Conservation (phyloP, 2,797 vertebrate species). For the Poeciliopsis gracilis region DNA sequence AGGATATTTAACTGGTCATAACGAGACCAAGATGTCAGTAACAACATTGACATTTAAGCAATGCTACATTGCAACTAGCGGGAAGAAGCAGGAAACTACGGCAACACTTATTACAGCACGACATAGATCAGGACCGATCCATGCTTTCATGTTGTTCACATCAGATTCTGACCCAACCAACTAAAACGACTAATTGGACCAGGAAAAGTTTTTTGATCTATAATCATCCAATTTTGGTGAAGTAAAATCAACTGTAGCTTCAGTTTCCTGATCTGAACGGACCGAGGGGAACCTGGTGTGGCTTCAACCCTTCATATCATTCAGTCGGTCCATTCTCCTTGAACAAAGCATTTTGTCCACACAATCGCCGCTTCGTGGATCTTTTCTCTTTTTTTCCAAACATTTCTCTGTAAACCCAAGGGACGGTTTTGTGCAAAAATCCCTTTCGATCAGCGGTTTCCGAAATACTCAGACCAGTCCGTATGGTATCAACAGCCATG, state of each 20-base stretch:
- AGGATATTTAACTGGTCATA: neutral
- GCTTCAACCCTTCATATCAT: neutral
- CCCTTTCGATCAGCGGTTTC: neutral
- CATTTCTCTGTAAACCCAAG: neutral
- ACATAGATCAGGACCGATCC: neutral
- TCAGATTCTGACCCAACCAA: neutral
- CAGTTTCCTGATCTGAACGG: neutral
- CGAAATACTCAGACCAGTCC: slow-evolving; percentile 1
- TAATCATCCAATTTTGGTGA: neutral
- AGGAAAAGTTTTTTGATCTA: neutral
- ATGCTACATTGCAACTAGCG: neutral
- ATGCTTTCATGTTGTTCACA: neutral
- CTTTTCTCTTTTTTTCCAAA: neutral
- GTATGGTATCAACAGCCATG: neutral
- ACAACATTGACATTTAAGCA: neutral
- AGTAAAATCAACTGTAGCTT: neutral
- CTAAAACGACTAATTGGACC: neutral
- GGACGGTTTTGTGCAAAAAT: neutral
- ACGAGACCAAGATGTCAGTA: neutral
- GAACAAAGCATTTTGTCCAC: neutral
- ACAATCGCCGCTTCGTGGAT: neutral
- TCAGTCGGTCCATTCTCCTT: neutral
- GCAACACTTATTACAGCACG: neutral
- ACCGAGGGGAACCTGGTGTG: neutral
- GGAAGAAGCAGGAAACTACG: neutral